Conservation (phyloP, 2,797 vertebrate species). For the Salarias fasciatus region DNA sequence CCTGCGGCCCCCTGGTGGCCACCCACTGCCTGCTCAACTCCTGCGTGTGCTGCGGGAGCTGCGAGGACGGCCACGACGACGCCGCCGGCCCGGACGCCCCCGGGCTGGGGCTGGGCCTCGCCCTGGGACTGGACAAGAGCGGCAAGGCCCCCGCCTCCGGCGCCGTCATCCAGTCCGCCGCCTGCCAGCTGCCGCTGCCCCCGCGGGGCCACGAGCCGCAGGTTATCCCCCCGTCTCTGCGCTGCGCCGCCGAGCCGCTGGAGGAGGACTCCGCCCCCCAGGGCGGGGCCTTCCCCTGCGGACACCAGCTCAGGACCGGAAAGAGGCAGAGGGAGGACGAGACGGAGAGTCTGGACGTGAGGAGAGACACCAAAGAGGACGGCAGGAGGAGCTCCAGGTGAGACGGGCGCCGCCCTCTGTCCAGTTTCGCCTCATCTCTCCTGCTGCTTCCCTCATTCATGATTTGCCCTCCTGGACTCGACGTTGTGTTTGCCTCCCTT, state of each 20-base stretch:
- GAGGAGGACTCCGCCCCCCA: constrained; percentile 68
- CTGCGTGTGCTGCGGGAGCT: constrained; percentile 95
- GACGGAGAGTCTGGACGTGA: constrained; percentile 58
- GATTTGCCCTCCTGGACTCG: too few relatives aligned
- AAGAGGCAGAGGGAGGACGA: constrained; percentile 71
- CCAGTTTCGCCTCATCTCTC: too few relatives aligned
- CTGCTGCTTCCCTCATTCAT: too few relatives aligned
- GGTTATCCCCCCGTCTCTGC: constrained; percentile 62
- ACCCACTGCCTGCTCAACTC: constrained; percentile 94
- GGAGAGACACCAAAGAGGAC: constrained; percentile 75
- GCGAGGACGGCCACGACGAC: constrained; percentile 88
- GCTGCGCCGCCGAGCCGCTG: constrained; percentile 60
- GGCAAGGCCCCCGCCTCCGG: constrained; percentile 76
- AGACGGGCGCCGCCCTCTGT: too few relatives aligned
- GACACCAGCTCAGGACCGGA: constrained; percentile 75
- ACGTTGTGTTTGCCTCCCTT: constrained; percentile 9
- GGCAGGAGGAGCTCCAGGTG: constrained; percentile 71
- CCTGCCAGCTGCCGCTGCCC: constrained; percentile 78
- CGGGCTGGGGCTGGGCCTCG: constrained; percentile 68
- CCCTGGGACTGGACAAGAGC: constrained; percentile 78
- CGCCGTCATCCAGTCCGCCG: constrained; percentile 85
- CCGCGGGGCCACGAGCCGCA: constrained; percentile 74
- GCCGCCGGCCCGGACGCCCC: constrained; percentile 58
- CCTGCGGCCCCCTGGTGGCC: constrained; percentile 83
- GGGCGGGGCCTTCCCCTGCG: constrained; percentile 53